These are phyloP conservation scores for Lepidothrix coronata DNA, from an alignment of 2,113 vertebrate species.

Conservation along the genomic window DNA sequence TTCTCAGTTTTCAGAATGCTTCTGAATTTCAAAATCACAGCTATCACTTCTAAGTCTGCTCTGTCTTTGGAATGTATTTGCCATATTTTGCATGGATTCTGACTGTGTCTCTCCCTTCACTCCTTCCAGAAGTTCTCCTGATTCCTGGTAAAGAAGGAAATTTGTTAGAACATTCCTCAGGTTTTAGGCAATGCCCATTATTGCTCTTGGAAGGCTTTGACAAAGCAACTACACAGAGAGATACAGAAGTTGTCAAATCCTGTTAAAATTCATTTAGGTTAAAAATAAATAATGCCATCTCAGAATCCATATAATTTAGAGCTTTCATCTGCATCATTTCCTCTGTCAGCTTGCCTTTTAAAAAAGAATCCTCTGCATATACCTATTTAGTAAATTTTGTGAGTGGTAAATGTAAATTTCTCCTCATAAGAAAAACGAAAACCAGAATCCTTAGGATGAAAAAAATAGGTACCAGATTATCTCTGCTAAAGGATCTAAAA, in stretches of 20 bases:
- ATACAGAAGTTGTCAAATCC: neutral
- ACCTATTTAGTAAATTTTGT: neutral
- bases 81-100: neutral
- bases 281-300: neutral
- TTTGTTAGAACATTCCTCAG: slow-evolving; percentile 31
- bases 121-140: neutral
- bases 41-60: neutral
- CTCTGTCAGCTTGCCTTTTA: neutral
- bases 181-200: slow-evolving; percentile 13
- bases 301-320: neutral
- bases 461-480: neutral
- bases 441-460: neutral
- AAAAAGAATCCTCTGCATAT: neutral
- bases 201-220: slow-evolving; percentile 19
- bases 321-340: neutral
- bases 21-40: neutral
- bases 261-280: neutral
- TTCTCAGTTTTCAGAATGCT: neutral
- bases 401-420: neutral
- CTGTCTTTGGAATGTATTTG: neutral
- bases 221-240: neutral
- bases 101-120: neutral
- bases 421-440: neutral
- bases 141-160: slow-evolving; percentile 17
- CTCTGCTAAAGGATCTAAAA: neutral